A percentile compares a stretch with the other conserved stretches of the same genome.
phyloP scores from a whole-genome alignment of 2,113 vertebrate genomes.

The Xiphorhynchus elegans region DNA sequence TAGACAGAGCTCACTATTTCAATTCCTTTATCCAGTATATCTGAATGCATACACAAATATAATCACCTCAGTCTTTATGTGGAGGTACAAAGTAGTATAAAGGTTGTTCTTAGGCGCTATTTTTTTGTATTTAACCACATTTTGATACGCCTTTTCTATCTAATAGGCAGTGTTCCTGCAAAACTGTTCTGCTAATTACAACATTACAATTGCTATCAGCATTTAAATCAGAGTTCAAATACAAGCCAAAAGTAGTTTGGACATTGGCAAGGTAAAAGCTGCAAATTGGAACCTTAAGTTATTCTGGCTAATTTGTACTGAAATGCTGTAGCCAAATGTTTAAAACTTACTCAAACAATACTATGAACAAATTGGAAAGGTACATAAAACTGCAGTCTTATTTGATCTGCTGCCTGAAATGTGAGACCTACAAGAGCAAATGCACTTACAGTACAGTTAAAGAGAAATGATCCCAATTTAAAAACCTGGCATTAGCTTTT shows the following conservation, averaged over 20 bases:
- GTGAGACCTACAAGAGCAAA: constrained; percentile 24
- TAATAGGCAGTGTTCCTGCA: constrained; percentile 16
- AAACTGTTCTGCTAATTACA: constrained; percentile 27
- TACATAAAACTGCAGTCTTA: constrained; percentile 37
- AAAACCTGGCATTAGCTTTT: constrained; percentile 14
- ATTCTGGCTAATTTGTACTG: constrained; percentile 35
- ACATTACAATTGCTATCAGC: background rate
- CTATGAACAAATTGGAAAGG: constrained; percentile 51
- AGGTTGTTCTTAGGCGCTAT: background rate
- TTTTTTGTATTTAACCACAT: background rate
- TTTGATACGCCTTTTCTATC: constrained; percentile 5
- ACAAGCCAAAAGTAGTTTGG: background rate
- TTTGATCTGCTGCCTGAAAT: constrained; percentile 45
- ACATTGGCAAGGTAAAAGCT: constrained; percentile 17
- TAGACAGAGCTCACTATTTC: background rate
- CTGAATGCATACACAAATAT: background rate
- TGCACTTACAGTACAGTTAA: background rate
- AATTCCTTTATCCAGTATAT: constrained; percentile 5
- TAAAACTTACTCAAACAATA: constrained; percentile 29
- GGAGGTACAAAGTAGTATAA: background rate
- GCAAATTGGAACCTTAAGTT: constrained; percentile 15
- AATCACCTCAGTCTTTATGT: constrained; percentile 5
- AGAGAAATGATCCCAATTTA: constrained; percentile 27
- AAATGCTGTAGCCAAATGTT: constrained; percentile 36
- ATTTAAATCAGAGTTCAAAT: constrained; percentile 28